These are phyloP conservation scores for Drosophila borborema DNA, from an alignment of 2,888 invertebrate genomes.

Conservation along the genomic window DNA sequence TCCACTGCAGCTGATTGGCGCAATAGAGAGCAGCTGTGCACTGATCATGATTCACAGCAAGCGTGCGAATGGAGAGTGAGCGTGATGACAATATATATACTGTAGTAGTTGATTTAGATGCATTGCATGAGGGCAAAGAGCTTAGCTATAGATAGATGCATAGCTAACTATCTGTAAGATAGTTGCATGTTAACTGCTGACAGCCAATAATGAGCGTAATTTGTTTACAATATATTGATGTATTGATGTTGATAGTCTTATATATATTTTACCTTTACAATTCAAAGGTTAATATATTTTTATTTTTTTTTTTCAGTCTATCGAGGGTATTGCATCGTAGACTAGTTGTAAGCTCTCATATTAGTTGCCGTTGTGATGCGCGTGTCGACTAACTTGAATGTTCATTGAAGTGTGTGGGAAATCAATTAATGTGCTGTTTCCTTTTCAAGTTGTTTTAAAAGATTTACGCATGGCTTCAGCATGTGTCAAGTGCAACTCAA, in stretches of 20 bases:
- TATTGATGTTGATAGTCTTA: no score
- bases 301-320: neutral
- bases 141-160: neutral
- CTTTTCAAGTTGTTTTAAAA: slow-evolving; percentile 68
- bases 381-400: slow-evolving; percentile 50
- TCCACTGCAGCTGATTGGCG: neutral
- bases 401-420: slow-evolving; percentile 63
- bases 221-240: neutral
- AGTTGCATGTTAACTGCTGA: neutral
- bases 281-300: neutral
- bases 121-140: neutral
- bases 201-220: neutral
- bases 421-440: slow-evolving; percentile 70
- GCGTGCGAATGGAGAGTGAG: neutral
- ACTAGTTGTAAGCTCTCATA: neutral
- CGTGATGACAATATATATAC: neutral
- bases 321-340: slow-evolving; percentile 19
- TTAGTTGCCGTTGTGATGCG: slow-evolving; percentile 11
- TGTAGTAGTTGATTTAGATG: no score
- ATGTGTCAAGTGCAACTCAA: slow-evolving; percentile 77
- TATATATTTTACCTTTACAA: neutral
- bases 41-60: neutral
- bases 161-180: neutral
- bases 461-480: slow-evolving; percentile 74
- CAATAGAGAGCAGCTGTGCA: neutral